Percentiles rank a stretch among this genome's conserved stretches.
These are phyloP conservation scores for Dicrostonyx torquatus DNA, from an alignment of 2,797 vertebrate species.

Conservation along the genomic window DNA sequence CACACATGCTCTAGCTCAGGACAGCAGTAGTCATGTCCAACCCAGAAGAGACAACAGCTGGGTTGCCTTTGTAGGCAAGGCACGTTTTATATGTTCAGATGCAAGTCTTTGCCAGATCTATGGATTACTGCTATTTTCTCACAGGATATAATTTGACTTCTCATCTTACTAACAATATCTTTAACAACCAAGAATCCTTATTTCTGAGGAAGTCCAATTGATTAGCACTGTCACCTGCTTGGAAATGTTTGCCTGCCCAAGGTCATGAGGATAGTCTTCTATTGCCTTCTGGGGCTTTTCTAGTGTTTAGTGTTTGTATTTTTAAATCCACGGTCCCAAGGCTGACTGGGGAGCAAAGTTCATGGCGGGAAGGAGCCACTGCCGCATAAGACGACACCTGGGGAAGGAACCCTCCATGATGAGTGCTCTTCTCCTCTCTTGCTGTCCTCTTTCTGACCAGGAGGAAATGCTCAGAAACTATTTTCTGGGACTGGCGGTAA, in stretches of 20 bases:
- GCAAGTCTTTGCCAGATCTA: background rate
- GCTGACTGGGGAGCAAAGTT: background rate
- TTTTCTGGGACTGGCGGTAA: background rate
- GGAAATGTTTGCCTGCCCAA: background rate
- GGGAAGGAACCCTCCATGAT: background rate
- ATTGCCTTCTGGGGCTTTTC: background rate
- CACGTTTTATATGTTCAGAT: background rate
- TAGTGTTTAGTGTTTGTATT: background rate
- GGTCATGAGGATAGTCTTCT: background rate
- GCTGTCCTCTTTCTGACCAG: background rate
- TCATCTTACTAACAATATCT: background rate
- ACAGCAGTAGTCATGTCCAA: background rate
- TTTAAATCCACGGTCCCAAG: background rate
- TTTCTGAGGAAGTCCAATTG: background rate
- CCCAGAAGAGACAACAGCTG: background rate
- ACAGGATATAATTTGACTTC: background rate
- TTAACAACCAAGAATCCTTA: background rate
- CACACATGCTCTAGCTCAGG: background rate
- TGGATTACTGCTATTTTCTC: background rate
- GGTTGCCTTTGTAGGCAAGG: background rate
- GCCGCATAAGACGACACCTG: background rate
- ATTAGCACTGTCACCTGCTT: too few species aligned
- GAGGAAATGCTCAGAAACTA: background rate
- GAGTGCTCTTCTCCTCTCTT: too few species aligned
- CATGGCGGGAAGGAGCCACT: background rate